Conservation (phyloP, 1,140 invertebrate species). For the Drosophila asahinai region DNA sequence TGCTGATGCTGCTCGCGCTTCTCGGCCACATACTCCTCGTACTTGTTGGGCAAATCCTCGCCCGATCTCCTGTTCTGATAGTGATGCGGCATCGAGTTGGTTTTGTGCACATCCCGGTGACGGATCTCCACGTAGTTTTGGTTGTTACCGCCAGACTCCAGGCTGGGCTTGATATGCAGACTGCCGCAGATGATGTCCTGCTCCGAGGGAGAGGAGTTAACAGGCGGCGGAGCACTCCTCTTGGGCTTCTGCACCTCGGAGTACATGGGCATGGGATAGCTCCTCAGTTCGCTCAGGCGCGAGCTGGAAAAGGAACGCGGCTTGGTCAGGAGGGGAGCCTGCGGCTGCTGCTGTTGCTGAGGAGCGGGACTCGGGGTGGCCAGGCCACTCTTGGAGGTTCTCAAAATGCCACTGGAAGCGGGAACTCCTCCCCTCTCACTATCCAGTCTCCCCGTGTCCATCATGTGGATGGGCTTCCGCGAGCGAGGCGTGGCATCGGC, state of each 20-base stretch:
- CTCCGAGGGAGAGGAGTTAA: neutral
- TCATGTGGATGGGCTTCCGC: slow-evolving; percentile 88
- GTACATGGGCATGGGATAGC: slow-evolving; percentile 76
- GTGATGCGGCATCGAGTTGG: slow-evolving; percentile 80
- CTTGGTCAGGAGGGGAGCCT: slow-evolving; percentile 41
- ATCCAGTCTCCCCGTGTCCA: slow-evolving; percentile 37
- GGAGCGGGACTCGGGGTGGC: slow-evolving; percentile 85
- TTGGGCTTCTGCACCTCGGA: slow-evolving; percentile 80
- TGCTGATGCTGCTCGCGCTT: slow-evolving; percentile 76
- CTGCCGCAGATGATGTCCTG: slow-evolving; percentile 73
- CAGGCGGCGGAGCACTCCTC: slow-evolving; percentile 1
- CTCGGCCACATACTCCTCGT: slow-evolving; percentile 78
- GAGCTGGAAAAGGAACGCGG: slow-evolving; percentile 78
- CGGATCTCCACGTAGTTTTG: slow-evolving; percentile 78
- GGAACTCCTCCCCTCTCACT: slow-evolving; percentile 17
- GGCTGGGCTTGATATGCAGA: slow-evolving; percentile 70
- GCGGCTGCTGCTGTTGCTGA: slow-evolving; percentile 22
- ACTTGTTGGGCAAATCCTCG: slow-evolving; percentile 73
- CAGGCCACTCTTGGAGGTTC: slow-evolving; percentile 79
- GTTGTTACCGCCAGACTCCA: slow-evolving; percentile 17
- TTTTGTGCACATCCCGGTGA: slow-evolving; percentile 65
- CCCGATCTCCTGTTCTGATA: slow-evolving; percentile 66
- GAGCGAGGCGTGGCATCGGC: slow-evolving; percentile 89
- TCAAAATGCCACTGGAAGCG: slow-evolving; percentile 59
- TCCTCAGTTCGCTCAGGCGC: slow-evolving; percentile 58